phyloP scores from a whole-genome alignment of 53 echinoderm and acorn worm genomes.

The Hippasteria phrygiana region DNA sequence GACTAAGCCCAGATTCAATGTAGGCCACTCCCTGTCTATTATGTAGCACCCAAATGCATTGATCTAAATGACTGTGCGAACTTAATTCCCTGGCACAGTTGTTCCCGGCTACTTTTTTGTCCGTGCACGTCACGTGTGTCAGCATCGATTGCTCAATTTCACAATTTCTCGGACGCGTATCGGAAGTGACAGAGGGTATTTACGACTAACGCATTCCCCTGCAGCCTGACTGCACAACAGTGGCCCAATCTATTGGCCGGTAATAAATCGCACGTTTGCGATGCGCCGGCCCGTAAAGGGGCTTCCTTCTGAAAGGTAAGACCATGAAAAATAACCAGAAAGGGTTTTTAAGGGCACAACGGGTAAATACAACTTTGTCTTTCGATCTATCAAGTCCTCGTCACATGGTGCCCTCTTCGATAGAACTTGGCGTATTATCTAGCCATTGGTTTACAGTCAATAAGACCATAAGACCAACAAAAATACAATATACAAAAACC shows the following conservation, averaged over 20 bases:
- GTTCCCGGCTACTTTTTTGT: background rate
- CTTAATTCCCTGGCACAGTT: background rate
- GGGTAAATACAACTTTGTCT: background rate
- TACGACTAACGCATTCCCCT: conserved; percentile 40
- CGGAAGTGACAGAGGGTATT: conserved; percentile 59
- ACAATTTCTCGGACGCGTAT: conserved; percentile 36
- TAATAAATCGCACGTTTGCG: conserved; percentile 50
- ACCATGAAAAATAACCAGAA: background rate
- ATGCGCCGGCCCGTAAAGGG: background rate
- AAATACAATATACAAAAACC: too few species aligned
- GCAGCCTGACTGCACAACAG: conserved; percentile 24
- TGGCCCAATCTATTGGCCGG: conserved; percentile 47
- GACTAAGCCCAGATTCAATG: background rate
- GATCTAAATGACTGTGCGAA: background rate
- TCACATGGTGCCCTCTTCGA: too few species aligned
- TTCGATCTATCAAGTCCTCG: background rate
- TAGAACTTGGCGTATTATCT: too few species aligned
- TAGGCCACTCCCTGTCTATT: background rate
- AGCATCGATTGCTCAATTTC: conserved; percentile 52
- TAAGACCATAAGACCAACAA: too few species aligned
- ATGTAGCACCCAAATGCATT: background rate
- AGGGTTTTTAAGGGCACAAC: background rate
- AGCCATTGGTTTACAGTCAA: too few species aligned
- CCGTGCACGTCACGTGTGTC: conserved; percentile 25
- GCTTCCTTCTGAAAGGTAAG: background rate